Base-by-base conservation (phyloP, 1,140 invertebrate species). In the Chymomyza costata region DNA sequence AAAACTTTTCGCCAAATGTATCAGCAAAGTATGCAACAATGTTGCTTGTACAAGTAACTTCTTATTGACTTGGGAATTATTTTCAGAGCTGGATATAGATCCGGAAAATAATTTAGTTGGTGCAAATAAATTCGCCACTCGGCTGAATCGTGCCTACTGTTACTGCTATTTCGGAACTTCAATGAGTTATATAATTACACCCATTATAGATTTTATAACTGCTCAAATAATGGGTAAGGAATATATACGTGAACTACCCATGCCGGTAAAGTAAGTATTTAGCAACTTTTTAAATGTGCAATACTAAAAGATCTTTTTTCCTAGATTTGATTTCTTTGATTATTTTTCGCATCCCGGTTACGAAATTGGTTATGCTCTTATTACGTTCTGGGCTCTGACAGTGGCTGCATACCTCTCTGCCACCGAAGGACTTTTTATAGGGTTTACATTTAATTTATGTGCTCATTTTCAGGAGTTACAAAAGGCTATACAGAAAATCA, bases 211-310 rank as follows among this genome's bases (percentile, higher is more conserved):
- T 40, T 65, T 74, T 15, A 40, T 65, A 7, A 34, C 45, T 34
- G 65, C 55, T 16, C 43, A 43, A 21, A 58, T 57, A 44, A 32
- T 19, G 0, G 45, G 51, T 5, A 53, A 55, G 2, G 15, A 18
- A 6, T 55, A 65, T 5, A 5, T 46, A 0, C 21, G 58, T 8
- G 82, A 83, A 14, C 35, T 82, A 18, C 82, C 82, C 5, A 84
- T 84, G 82, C 71, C 71, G 1, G 70, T 84, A 76, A 83, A 69
- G 82, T 84, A 18, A 50, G 58, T 19, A n/a, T n/a, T n/a, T n/a
- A n/a, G n/a, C n/a, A n/a, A n/a, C n/a, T n/a, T n/a, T n/a, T n/a
- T n/a, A n/a, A n/a, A n/a, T n/a, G n/a, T n/a, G n/a, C n/a, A n/a
- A n/a, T n/a, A 40, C 16, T 30, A 10, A 32, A 17, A n/a, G 8